These are phyloP conservation scores for Tetropium fuscum DNA, from an alignment of 2,888 invertebrate genomes.

Conservation along the genomic window DNA sequence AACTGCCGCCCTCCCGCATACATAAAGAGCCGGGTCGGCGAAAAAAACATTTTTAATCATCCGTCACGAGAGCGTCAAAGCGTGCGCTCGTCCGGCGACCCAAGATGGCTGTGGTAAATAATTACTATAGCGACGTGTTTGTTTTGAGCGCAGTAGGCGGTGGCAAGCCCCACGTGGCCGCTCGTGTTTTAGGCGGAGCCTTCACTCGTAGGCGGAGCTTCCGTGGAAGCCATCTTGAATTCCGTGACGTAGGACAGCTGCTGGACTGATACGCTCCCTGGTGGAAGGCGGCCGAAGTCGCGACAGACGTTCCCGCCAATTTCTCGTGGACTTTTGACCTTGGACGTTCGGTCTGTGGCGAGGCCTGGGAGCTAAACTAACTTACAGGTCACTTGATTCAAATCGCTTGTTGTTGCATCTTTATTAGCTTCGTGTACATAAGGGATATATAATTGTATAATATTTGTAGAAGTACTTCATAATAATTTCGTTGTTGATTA, in stretches of 20 bases:
- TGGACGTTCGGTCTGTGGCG: too few species aligned
- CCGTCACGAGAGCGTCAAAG: conserved; percentile 31
- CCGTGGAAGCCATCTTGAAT: conserved; percentile 42
- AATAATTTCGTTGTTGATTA: too few species aligned
- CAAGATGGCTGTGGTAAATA: conserved; percentile 54
- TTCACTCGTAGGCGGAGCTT: conserved; percentile 45
- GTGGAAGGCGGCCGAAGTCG: conserved; percentile 1
- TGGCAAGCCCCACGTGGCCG: conserved; percentile 49
- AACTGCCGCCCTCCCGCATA: background rate
- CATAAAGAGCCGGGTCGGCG: conserved; percentile 5
- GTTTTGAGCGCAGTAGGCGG: conserved; percentile 46
- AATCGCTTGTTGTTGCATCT: too few species aligned
- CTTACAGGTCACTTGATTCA: too few species aligned
- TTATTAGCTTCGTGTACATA: too few species aligned
- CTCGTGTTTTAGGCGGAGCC: conserved; percentile 47
- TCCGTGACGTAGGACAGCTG: conserved; percentile 30
- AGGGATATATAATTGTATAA: too few species aligned
- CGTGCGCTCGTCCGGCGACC: conserved; percentile 26
- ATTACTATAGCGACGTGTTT: conserved; percentile 56
- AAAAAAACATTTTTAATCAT: conserved; percentile 29
- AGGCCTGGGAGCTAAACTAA: too few species aligned
- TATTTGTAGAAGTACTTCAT: too few species aligned
- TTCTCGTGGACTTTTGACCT: conserved; percentile 25
- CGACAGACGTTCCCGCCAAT: conserved; percentile 33
- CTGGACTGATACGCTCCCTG: conserved; percentile 40